These are phyloP conservation scores for Drosophila ercepeae DNA, from an alignment of 1,140 invertebrate species.

Conservation along the genomic window DNA sequence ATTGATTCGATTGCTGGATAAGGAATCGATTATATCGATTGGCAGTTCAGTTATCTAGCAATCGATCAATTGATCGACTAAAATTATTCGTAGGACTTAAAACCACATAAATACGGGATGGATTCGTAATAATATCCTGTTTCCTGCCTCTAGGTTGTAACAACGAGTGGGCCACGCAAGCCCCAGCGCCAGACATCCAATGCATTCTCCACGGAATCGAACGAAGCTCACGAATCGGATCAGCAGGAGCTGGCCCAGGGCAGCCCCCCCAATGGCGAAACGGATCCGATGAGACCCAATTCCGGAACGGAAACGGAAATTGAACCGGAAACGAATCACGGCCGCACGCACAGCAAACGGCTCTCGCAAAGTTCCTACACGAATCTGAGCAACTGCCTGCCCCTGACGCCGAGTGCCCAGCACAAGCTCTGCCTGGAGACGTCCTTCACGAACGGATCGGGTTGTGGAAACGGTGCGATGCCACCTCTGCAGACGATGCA, in stretches of 20 bases:
- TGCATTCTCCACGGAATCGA: slow-evolving; percentile 75
- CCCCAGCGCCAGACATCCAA: slow-evolving; percentile 86
- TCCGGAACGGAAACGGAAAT: not conserved
- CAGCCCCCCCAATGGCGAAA: not conserved
- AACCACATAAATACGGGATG: slow-evolving; percentile 8
- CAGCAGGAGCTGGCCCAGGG: slow-evolving; percentile 4
- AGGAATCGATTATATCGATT: not conserved
- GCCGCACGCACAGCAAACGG: slow-evolving; percentile 28
- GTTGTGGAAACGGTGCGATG: not conserved
- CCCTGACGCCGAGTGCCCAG: slow-evolving; percentile 84
- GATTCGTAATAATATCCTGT: no score
- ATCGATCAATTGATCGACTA: slow-evolving; percentile 5
- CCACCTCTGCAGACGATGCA: slow-evolving; percentile 72
- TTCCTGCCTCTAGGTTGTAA: slow-evolving; percentile 93
- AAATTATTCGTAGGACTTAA: slow-evolving; percentile 28
- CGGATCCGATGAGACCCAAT: slow-evolving; percentile 9
- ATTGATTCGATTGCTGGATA: slow-evolving; percentile 13
- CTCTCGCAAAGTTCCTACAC: slow-evolving; percentile 69
- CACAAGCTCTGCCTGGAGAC: slow-evolving; percentile 89
- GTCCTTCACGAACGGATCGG: slow-evolving; percentile 87
- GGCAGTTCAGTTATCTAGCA: not conserved
- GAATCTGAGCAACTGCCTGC: slow-evolving; percentile 64
- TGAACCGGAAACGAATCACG: slow-evolving; percentile 12
- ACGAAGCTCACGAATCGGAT: slow-evolving; percentile 65
- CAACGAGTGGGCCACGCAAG: slow-evolving; percentile 89